A percentile compares a stretch with the other conserved stretches of the same genome.
Evolutionary conservation across 2,113 vertebrate genomes (phyloP).

Genomic region (Noturus placidus): DNA sequence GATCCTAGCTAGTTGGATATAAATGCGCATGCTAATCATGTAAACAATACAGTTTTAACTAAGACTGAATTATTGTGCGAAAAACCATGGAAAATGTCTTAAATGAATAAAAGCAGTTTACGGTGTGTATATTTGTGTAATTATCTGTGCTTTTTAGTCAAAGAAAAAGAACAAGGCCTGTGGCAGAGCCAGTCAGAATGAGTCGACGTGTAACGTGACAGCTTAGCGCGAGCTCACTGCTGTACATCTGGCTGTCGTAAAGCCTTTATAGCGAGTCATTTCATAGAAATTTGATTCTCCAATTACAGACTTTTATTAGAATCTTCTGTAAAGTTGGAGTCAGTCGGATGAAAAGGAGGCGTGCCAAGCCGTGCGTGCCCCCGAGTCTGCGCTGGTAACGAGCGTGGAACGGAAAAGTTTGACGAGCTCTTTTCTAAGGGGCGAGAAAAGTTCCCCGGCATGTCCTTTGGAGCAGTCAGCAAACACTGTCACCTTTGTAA

Average conservation of each 20-base stretch:
- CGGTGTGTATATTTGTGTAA: not conserved
- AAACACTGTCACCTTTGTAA: slow-evolving; percentile 59
- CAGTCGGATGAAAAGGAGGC: not conserved
- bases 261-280: slow-evolving; percentile 19
- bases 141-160: not conserved
- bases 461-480: slow-evolving; percentile 54
- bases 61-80: not conserved
- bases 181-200: not conserved
- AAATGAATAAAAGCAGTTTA: no score
- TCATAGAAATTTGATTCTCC: slow-evolving; percentile 27
- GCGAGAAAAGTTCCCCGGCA: slow-evolving; percentile 38
- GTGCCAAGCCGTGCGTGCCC: not conserved
- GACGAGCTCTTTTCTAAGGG: slow-evolving; percentile 50
- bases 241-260: not conserved
- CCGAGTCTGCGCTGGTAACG: slow-evolving; percentile 36
- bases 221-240: not conserved
- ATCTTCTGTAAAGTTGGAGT: slow-evolving; percentile 22
- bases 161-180: not conserved
- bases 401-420: slow-evolving; percentile 42
- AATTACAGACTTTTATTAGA: slow-evolving; percentile 31
- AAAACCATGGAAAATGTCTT: not conserved
- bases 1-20: not conserved
- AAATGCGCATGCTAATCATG: not conserved
- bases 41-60: not conserved
- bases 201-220: not conserved